These are phyloP conservation scores for Lontra canadensis DNA, from an alignment of 2,113 vertebrate species.

Conservation along the genomic window DNA sequence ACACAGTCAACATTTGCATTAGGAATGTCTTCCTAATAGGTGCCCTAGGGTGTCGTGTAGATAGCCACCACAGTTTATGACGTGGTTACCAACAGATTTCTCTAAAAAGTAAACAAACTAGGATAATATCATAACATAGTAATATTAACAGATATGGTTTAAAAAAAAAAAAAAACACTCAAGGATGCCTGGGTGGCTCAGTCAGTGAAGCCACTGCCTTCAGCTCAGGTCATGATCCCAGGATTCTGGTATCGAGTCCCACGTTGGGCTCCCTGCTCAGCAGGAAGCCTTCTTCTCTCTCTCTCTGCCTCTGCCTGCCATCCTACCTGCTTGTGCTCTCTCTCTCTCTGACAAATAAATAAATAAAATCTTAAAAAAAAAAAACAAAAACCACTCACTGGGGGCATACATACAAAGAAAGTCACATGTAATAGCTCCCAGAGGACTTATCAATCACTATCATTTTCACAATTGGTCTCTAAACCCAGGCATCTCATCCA, in stretches of 20 bases:
- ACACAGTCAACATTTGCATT: background rate
- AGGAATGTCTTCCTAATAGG: background rate
- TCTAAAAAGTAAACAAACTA: conserved; percentile 67
- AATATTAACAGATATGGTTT: conserved; percentile 52
- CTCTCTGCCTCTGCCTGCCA: too few relatives aligned
- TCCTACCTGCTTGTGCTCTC: too few relatives aligned
- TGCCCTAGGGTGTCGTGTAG: background rate
- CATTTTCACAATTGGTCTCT: conserved; percentile 58
- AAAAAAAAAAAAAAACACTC: conserved; percentile 45
- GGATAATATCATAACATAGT: conserved; percentile 54
- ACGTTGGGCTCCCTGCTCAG: too few relatives aligned
- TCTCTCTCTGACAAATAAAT: too few relatives aligned
- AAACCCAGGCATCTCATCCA: conserved; percentile 16
- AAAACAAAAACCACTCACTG: background rate
- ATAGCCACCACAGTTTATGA: background rate
- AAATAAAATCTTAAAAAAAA: conserved; percentile 44
- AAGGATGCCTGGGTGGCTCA: too few relatives aligned
- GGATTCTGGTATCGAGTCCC: too few relatives aligned
- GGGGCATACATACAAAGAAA: background rate
- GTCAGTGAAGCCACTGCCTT: too few relatives aligned
- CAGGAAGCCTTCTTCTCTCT: too few relatives aligned
- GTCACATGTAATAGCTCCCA: conserved; percentile 41
- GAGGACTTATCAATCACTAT: conserved; percentile 68
- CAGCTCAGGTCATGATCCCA: too few relatives aligned
- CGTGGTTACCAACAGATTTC: conserved; percentile 14